phyloP scores from a whole-genome alignment of 1,140 invertebrate species.

The Mesaphorura yosii region DNA sequence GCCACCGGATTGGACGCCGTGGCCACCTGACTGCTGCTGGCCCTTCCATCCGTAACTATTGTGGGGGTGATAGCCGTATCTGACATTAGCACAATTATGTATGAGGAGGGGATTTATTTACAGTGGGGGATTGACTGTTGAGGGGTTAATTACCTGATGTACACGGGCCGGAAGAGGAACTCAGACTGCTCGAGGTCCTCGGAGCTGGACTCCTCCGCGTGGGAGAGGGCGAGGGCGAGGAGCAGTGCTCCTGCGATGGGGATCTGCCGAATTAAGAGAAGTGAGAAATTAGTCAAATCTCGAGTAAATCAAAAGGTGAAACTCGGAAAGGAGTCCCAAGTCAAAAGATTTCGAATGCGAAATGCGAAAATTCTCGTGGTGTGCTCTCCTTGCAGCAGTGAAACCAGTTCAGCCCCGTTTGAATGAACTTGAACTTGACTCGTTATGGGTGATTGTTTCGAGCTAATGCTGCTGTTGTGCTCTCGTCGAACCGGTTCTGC shows the following conservation, averaged over 20 bases:
- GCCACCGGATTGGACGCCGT: conserved; percentile 2
- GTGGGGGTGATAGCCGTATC: conserved; percentile 31
- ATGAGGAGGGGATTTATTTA: neutral
- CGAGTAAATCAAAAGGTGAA: no score
- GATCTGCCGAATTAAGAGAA: no score
- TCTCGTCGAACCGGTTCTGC: no score
- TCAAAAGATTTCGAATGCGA: no score
- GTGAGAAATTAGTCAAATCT: neutral
- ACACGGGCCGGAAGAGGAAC: conserved; percentile 32
- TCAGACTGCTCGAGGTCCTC: conserved; percentile 30
- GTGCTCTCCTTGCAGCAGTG: no score
- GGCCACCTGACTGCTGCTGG: neutral
- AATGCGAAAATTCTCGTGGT: neutral
- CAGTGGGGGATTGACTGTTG: neutral
- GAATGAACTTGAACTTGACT: no score
- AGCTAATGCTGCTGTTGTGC: no score
- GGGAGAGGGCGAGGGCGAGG: conserved; percentile 8
- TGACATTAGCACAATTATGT: neutral
- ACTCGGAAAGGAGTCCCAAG: no score
- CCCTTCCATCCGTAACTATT: conserved; percentile 30
- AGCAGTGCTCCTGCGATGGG: conserved; percentile 4
- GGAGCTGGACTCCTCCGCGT: conserved; percentile 23
- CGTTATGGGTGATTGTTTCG: no score
- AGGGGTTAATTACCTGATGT: conserved; percentile 29
- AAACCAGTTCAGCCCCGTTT: no score